phyloP scores from a whole-genome alignment of 2,888 invertebrate species.

The Hartigia nigra region DNA sequence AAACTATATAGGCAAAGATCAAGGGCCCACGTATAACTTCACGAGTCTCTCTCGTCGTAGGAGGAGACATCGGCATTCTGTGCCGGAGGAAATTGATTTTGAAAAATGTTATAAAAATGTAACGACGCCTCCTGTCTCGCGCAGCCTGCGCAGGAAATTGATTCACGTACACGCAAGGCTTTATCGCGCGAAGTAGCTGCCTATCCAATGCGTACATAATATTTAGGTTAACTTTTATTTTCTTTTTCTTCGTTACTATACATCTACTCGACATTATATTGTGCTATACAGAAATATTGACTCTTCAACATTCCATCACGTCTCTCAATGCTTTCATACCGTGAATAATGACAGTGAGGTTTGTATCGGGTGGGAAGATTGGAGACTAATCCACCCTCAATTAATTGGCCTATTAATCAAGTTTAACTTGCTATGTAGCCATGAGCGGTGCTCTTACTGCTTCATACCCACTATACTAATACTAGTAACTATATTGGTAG shows the following conservation, averaged over 20 bases:
- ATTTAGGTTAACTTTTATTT: background rate
- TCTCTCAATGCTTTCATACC: background rate
- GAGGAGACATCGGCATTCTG: background rate
- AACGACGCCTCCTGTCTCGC: constrained; percentile 19
- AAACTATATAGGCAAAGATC: background rate
- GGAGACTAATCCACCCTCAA: background rate
- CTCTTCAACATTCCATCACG: background rate
- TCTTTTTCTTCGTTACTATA: background rate
- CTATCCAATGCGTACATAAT: background rate
- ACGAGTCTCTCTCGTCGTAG: background rate
- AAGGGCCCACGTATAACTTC: background rate
- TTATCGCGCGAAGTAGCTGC: background rate
- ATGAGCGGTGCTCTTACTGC: background rate
- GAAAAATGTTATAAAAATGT: constrained; percentile 19
- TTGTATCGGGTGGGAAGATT: background rate
- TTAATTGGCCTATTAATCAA: background rate
- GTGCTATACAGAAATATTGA: background rate
- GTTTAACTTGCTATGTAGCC: background rate
- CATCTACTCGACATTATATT: background rate
- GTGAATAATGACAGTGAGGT: background rate
- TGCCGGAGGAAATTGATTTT: constrained; percentile 21
- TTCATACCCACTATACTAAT: background rate
- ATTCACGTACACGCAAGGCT: constrained; percentile 20
- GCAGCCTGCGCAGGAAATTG: constrained; percentile 28
- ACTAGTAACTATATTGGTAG: background rate